These are phyloP conservation scores for Ctenodactylus gundi DNA, from an alignment of 2,113 vertebrate genomes.

Conservation along the genomic window DNA sequence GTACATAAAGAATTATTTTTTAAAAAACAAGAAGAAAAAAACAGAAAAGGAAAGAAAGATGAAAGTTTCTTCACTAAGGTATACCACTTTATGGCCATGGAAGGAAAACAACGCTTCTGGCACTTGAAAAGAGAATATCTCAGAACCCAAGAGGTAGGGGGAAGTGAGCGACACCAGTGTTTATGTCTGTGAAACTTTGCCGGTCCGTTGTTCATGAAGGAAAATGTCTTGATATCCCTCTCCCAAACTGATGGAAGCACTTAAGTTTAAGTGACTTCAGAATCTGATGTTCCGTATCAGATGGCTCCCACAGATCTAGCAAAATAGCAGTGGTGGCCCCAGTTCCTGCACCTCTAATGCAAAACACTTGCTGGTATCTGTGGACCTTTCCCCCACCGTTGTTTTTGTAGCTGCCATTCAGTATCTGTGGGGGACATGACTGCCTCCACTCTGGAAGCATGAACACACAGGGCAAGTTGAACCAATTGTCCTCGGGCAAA, in stretches of 20 bases:
- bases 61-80: background rate
- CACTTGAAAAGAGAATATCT: background rate
- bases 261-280: background rate
- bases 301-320: background rate
- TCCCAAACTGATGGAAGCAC: background rate
- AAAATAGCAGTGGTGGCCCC: background rate
- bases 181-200: background rate
- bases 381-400: background rate
- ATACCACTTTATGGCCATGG: background rate
- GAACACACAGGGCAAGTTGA: background rate
- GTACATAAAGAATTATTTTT: too few species aligned
- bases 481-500: background rate
- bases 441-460: background rate
- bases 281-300: background rate
- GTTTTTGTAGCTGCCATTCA: background rate
- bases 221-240: background rate
- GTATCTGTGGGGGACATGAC: background rate
- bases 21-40: too few species aligned
- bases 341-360: background rate
- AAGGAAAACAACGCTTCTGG: background rate
- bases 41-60: background rate
- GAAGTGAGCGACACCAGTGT: background rate
- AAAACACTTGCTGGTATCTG: background rate
- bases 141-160: background rate
- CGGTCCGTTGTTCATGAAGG: background rate